These are phyloP conservation scores for Podarcis lilfordi DNA, from an alignment of 2,797 vertebrate species.

Conservation along the genomic window DNA sequence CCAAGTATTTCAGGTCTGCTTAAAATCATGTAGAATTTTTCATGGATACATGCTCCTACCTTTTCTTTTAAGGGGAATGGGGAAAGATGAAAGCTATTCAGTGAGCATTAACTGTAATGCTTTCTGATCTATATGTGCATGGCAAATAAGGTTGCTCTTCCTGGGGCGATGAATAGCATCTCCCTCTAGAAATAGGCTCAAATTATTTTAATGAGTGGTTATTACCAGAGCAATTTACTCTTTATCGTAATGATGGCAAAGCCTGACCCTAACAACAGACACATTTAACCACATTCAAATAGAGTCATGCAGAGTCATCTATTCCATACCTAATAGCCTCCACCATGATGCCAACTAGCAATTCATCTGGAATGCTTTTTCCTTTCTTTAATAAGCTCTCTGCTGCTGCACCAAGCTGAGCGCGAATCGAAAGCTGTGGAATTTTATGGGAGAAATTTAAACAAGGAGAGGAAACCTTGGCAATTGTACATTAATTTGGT, in stretches of 20 bases:
- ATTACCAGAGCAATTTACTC: neutral
- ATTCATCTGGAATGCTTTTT: slow-evolving; percentile 78
- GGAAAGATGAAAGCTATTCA: neutral
- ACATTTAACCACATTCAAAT: slow-evolving; percentile 5
- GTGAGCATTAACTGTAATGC: neutral
- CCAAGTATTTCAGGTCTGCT: neutral
- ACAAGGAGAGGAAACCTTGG: rapidly evolving
- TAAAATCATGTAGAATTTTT: neutral
- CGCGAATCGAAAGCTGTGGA: slow-evolving; percentile 78
- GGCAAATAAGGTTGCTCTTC: neutral
- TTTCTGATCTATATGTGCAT: neutral
- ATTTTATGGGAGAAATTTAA: slow-evolving; percentile 33
- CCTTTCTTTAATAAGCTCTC: slow-evolving; percentile 82
- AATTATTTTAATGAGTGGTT: neutral
- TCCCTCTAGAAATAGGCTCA: neutral
- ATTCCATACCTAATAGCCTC: slow-evolving; percentile 86
- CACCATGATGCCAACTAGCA: slow-evolving; percentile 85
- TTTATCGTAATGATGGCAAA: neutral
- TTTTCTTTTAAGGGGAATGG: neutral
- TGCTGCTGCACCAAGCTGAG: slow-evolving; percentile 79
- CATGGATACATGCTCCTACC: neutral
- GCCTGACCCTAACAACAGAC: neutral
- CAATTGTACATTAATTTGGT: neutral
- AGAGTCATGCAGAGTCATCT: slow-evolving; percentile 13
- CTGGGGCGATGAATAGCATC: neutral